phyloP scores from a whole-genome alignment of 1,140 invertebrate species.

The Drosophila mojavensis region DNA sequence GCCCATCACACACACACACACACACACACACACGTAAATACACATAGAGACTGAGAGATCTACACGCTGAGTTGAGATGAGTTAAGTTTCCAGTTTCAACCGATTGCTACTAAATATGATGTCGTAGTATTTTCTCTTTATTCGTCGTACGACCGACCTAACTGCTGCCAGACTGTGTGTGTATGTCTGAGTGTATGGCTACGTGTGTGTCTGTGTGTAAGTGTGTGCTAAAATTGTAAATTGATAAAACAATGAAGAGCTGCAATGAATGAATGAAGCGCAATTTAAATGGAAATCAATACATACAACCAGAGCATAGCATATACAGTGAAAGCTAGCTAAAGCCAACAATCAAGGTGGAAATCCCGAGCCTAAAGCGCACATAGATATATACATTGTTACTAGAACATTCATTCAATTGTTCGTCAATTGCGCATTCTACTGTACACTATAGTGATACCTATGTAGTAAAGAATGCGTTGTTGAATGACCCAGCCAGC shows the following conservation, averaged over 20 bases:
- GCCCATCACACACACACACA: slow-evolving; percentile 17
- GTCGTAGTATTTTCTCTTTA: slow-evolving; percentile 31
- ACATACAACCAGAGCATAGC: slow-evolving; percentile 36
- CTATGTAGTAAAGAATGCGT: slow-evolving; percentile 7
- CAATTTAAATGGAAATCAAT: slow-evolving; percentile 80
- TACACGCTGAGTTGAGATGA: slow-evolving; percentile 22
- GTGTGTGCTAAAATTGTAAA: slow-evolving; percentile 74
- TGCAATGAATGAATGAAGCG: slow-evolving; percentile 74
- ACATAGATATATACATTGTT: no score
- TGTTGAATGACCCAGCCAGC: slow-evolving; percentile 25
- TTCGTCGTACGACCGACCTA: slow-evolving; percentile 25
- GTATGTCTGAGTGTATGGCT: slow-evolving; percentile 24
- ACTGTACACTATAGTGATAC: neutral
- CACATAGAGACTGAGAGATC: slow-evolving; percentile 1
- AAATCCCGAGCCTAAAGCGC: neutral
- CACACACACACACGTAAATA: slow-evolving; percentile 5
- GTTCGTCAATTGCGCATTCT: neutral
- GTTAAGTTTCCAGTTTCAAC: slow-evolving; percentile 67
- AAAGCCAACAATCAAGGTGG: no score
- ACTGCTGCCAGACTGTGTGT: slow-evolving; percentile 33
- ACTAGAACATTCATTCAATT: neutral
- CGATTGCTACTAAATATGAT: slow-evolving; percentile 68
- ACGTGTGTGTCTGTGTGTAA: slow-evolving; percentile 1
- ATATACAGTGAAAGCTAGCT: slow-evolving; percentile 4
- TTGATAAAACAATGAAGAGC: slow-evolving; percentile 70